Base-by-base conservation (phyloP, 2,113 vertebrate species). In the Nothobranchius kuhntae region DNA sequence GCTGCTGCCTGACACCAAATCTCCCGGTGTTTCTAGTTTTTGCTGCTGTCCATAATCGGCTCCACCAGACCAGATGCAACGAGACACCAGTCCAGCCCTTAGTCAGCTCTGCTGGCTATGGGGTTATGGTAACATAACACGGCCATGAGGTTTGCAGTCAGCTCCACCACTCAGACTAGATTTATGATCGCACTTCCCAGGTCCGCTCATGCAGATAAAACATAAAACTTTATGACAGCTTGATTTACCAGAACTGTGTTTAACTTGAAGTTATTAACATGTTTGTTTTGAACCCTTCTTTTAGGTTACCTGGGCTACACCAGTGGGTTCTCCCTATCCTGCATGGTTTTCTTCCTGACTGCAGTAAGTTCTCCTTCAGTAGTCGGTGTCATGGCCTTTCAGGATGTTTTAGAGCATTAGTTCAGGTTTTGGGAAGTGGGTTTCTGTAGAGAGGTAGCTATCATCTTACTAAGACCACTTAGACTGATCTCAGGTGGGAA, bases 241-340 rank as follows among this genome's bases (percentile, higher is more conserved):
- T 61, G 46, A 9, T 42, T 5, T 11, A 42, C 40, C 7, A 42
- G 40, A 11, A 8, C 10, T 42, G 8, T 42, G 40, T 9, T 42
- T 9, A 42, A 42, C 40, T 7, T 42, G 40, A 11, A 42, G 40
- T 42, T 42, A 7, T 42, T 42, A 9, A 9, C 7, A 7, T 11
- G 10, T 42, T 11, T 53, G 6, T 30, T 21, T 30, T 53, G 21
- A 9, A 9, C 7, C n/a, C 3, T 45, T 17, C 54, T 2, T 62
- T 45, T 42, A 99, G 98, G 98, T 71, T 99, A 98, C 86, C 94
- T 99, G 81, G 98, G 98, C 57, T 99, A 99, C 83, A 98, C 98
- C 9, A 99, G 98, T 42, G 97, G 98, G 6, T 96, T 99, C 87
- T 99, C 98, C 17, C 93, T 99, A 14, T 93, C 93, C 48, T 99